A percentile compares a stretch with the other conserved stretches of the same genome.
Conservation (phyloP, 2,888 invertebrate species). For the Aromia moschata region DNA sequence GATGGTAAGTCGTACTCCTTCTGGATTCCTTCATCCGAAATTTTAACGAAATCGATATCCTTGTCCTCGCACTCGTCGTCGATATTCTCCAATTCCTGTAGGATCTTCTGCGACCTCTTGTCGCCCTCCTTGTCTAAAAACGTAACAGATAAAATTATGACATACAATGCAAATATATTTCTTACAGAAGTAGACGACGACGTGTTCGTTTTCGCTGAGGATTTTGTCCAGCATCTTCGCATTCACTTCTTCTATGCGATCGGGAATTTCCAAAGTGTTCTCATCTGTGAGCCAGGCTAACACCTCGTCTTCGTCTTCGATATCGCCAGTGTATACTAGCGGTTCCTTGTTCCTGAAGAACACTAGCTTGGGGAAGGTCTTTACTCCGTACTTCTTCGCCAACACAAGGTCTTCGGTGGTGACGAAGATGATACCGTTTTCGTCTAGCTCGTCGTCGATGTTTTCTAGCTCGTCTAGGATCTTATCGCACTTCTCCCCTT, state of each 20-base stretch:
- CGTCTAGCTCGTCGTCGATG: conserved; percentile 92
- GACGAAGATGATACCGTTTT: conserved; percentile 92
- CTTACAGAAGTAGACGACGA: conserved; percentile 94
- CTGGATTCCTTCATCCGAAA: conserved; percentile 86
- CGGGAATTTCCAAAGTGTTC: conserved; percentile 88
- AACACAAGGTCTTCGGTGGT: conserved; percentile 86
- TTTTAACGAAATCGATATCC: conserved; percentile 91
- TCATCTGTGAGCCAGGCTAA: conserved; percentile 92
- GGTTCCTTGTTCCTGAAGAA: conserved; percentile 94
- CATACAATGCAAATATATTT: background rate
- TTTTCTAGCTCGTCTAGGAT: conserved; percentile 88
- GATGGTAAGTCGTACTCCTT: conserved; percentile 86
- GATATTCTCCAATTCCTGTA: conserved; percentile 90
- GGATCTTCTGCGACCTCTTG: conserved; percentile 87
- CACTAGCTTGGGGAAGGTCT: conserved; percentile 83
- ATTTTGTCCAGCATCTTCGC: conserved; percentile 90
- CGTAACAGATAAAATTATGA: background rate
- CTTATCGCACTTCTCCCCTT: conserved; percentile 86
- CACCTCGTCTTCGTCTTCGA: conserved; percentile 92
- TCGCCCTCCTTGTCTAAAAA: conserved; percentile 85
- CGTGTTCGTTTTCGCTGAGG: conserved; percentile 84
- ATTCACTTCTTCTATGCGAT: conserved; percentile 93
- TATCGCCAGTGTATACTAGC: conserved; percentile 81
- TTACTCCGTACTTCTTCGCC: conserved; percentile 87
- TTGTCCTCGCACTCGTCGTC: conserved; percentile 93